phyloP scores from a whole-genome alignment of 2,797 vertebrate genomes.

The Sciurus carolinensis region DNA sequence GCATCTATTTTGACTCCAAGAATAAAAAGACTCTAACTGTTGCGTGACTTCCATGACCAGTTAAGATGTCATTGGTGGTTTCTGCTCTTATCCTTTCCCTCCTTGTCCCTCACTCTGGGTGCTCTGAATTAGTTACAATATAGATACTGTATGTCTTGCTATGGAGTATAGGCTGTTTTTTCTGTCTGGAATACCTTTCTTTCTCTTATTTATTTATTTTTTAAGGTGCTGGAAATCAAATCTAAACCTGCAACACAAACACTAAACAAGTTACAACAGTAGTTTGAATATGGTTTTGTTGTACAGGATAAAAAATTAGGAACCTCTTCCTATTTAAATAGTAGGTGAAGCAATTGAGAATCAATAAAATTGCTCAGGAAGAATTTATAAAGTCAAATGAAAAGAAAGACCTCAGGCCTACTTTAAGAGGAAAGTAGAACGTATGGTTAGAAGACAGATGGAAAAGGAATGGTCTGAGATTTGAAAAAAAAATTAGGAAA shows the following conservation, averaged over 20 bases:
- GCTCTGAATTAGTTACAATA: not conserved
- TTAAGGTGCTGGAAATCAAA: no score
- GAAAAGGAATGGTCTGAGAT: not conserved
- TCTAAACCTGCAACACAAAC: no score
- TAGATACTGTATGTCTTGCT: not conserved
- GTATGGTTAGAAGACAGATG: not conserved
- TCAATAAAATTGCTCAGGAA: not conserved
- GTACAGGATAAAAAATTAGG: not conserved
- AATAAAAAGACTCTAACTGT: not conserved
- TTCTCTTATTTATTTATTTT: not conserved
- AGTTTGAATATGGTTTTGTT: not conserved
- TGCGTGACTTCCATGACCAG: not conserved
- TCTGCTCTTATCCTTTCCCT: not conserved
- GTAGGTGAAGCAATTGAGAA: not conserved
- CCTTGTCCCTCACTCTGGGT: no score
- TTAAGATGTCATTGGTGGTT: not conserved
- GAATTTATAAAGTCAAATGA: not conserved
- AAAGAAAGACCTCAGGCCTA: not conserved
- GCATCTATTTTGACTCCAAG: not conserved
- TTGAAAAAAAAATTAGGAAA: not conserved
- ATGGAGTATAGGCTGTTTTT: not conserved
- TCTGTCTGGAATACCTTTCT: not conserved
- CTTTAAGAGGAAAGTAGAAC: not conserved
- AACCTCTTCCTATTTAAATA: not conserved
- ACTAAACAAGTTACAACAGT: not conserved